phyloP scores from a whole-genome alignment of 2,113 vertebrate species.

The Labeo rohita region DNA sequence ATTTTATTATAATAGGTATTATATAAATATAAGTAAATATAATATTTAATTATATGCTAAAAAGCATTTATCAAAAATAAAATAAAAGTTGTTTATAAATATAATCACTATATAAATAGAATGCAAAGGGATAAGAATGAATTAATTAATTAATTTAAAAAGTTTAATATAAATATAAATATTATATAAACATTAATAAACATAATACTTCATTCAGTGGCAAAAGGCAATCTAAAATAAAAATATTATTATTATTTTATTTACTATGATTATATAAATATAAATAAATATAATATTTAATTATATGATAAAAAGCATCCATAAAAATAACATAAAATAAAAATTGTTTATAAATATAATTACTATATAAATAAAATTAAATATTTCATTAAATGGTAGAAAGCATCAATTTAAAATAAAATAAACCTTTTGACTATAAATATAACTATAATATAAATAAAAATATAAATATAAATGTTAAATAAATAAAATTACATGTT shows the following conservation, averaged over 20 bases:
- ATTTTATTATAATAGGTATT: too few species aligned
- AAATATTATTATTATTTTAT: not conserved
- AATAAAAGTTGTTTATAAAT: not conserved
- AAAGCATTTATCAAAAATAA: not conserved
- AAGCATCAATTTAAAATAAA: too few species aligned
- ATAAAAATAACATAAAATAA: not conserved
- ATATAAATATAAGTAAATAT: too few species aligned
- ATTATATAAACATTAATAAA: not conserved
- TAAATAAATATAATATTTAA: not conserved
- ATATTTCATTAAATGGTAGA: not conserved
- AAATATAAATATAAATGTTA: too few species aligned
- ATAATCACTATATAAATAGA: too few species aligned
- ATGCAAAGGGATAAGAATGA: too few species aligned
- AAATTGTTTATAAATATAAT: not conserved
- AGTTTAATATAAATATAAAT: not conserved
- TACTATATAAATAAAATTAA: too few species aligned
- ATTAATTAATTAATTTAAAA: too few species aligned
- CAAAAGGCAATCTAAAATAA: not conserved
- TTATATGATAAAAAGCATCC: not conserved
- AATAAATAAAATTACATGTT: not conserved
- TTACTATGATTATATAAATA: not conserved
- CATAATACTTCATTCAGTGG: too few species aligned
- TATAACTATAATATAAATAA: not conserved
- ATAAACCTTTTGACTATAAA: not conserved
- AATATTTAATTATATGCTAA: too few species aligned